phyloP scores from a whole-genome alignment of 1,140 invertebrate species.

The Aricia agestis region DNA sequence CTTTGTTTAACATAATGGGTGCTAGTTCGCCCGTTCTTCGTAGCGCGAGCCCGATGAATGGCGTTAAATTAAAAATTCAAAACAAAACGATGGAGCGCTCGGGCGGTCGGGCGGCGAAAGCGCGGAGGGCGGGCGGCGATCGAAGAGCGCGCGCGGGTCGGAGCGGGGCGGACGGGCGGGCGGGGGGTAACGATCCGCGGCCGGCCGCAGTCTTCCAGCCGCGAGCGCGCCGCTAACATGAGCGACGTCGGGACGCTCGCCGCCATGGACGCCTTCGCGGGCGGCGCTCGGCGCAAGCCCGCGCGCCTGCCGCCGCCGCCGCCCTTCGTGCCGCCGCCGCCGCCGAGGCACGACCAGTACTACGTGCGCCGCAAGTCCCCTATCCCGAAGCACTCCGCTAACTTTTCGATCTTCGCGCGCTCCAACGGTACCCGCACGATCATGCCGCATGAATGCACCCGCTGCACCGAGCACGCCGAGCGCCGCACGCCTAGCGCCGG shows the following conservation, averaged over 20 bases:
- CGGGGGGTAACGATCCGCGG: constrained; percentile 76
- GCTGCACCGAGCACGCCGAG: constrained; percentile 24
- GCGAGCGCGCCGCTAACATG: constrained; percentile 72
- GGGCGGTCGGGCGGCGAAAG: constrained; percentile 59
- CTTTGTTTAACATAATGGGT: constrained; percentile 43
- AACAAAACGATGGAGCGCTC: constrained; percentile 64
- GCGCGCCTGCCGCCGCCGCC: constrained; percentile 67
- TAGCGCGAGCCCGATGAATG: constrained; percentile 60
- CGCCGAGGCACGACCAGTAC: constrained; percentile 67
- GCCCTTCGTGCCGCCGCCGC: constrained; percentile 71
- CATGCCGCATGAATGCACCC: constrained; percentile 22
- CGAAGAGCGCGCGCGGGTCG: constrained; percentile 66
- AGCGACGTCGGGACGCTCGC: constrained; percentile 72
- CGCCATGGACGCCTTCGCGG: constrained; percentile 74
- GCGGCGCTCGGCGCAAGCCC: constrained; percentile 67
- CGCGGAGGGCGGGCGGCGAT: constrained; percentile 67
- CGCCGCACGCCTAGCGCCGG: constrained; percentile 18
- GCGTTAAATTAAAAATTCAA: constrained; percentile 74
- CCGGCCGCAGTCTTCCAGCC: constrained; percentile 73
- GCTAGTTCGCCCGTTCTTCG: constrained; percentile 52
- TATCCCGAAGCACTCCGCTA: constrained; percentile 58
- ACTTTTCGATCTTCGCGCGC: constrained; percentile 66
- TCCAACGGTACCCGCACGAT: constrained; percentile 56
- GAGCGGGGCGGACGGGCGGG: constrained; percentile 43
- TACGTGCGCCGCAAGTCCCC: constrained; percentile 71